Base-by-base conservation (phyloP, 2,113 vertebrate species). In the Nannobrachium achirus region DNA sequence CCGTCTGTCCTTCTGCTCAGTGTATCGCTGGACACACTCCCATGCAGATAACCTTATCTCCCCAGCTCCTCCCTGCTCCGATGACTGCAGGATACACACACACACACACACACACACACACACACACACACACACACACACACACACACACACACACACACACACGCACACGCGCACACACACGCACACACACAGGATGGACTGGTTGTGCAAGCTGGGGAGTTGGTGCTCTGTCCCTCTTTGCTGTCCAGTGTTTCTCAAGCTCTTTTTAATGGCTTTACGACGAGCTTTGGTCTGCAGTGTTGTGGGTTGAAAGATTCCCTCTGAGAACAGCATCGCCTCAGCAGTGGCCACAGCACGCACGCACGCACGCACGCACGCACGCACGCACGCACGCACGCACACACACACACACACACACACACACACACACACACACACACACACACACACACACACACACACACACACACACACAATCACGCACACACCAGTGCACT, bases 41-140 rank as follows among this genome's bases (percentile, higher is more conserved):
- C n/a, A 45, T 50, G n/a, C 57, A 82, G 86, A 84, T 75, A 81
- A 65, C 18, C 77, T 88, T 86, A 89, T 90, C 88, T 73, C 45
- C 25, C 44, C 0, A n/a, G 45, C 73, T 58, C 75, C 72, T 66
- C 80, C 75, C 48, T 2, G 25, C 80, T 75, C 67, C 16, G 57
- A 77, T 71, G 72, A 76, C 77, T 79, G 15, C 52, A 68, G 33
- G 33, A 3, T 42, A 79, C 69, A 81, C 77, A 33, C 86, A 89
- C 72, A 84, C 59, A 1, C 68, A 60, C 75, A 50, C 68, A 63
- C 42, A 10, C 53, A 65, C 66, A 48, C 33, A 11, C 86, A 89
- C 72, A 84, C 59, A 0, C 68, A 60, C 75, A 50, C 68, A 63
- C 42, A 10, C 53, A 65, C 65, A 48, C 33, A 10, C 86, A 89